Conservation (phyloP, 2,888 invertebrate species). For the Heliconius ethilla region DNA sequence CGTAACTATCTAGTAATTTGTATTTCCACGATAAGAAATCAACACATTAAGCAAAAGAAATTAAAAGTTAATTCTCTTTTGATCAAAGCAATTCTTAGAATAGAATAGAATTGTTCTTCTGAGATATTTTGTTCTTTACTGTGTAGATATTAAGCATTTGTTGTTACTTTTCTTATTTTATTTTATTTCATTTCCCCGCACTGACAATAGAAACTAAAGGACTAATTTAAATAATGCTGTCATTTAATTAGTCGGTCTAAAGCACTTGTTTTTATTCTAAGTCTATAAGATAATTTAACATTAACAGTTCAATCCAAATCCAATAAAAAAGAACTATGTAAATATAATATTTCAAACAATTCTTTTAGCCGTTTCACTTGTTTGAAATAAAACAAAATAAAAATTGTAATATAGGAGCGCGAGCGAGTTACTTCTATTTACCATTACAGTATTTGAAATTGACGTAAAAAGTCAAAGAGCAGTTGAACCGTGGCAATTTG, state of each 20-base stretch:
- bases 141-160: not conserved
- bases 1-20: too few relatives aligned
- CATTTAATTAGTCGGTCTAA: too few relatives aligned
- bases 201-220: too few relatives aligned
- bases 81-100: conserved; percentile 6
- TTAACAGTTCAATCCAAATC: not conserved
- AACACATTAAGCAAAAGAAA: not conserved
- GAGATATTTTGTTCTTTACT: not conserved
- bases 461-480: conserved; percentile 21
- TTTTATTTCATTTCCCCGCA: too few relatives aligned
- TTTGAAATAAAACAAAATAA: not conserved
- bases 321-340: not conserved
- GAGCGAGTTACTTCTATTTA: conserved; percentile 10
- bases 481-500: conserved; percentile 8
- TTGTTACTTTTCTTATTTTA: not conserved
- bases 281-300: not conserved
- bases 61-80: conserved; percentile 2
- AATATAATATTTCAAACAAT: not conserved
- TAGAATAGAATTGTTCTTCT: conserved; percentile 7
- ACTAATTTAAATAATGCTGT: too few relatives aligned
- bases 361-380: not conserved
- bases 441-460: conserved; percentile 5
- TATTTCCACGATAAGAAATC: not conserved
- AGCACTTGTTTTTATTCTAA: too few relatives aligned
- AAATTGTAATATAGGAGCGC: not conserved